Evolutionary conservation across 2,113 vertebrate genomes (phyloP).

Genomic region (Hippocampus guttulatus): DNA sequence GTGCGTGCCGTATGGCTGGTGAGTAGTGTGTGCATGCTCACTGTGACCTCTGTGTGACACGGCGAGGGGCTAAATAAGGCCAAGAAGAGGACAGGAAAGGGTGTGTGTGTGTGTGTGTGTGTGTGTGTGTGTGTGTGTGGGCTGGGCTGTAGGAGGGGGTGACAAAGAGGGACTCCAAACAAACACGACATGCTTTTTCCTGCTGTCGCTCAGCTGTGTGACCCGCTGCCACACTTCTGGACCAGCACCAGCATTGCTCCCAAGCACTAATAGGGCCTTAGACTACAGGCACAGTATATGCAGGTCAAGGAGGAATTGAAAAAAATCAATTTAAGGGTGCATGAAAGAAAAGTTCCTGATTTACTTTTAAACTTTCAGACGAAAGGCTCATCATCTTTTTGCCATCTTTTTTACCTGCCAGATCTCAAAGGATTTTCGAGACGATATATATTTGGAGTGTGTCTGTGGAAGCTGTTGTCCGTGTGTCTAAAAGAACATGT

Average conservation of each 20-base stretch:
- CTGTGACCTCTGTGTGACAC: constrained; percentile 78
- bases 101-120: neutral
- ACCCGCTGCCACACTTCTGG: constrained; percentile 37
- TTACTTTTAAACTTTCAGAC: neutral
- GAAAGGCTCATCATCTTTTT: neutral
- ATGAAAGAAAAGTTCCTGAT: neutral
- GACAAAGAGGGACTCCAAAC: constrained; percentile 64
- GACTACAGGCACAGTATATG: neutral
- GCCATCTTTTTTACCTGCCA: neutral
- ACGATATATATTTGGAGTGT: neutral
- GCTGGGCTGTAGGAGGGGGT: neutral
- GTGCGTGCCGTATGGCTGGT: constrained; percentile 41
- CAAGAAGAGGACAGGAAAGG: constrained; percentile 56
- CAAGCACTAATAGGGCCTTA: constrained; percentile 21
- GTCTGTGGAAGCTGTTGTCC: neutral
- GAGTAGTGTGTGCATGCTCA: constrained; percentile 55
- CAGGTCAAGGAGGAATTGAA: neutral
- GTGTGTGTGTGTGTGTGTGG: neutral
- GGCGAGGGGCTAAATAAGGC: constrained; percentile 65
- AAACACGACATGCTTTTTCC: constrained; percentile 69
- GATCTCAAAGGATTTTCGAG: neutral
- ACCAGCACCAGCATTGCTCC: constrained; percentile 18
- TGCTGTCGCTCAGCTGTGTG: constrained; percentile 62
- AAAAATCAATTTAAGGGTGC: neutral
- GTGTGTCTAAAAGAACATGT: neutral